Evolutionary conservation across 2,113 vertebrate species (phyloP), one percentile per base, ranked within the genome.

Genomic region (Oncorhynchus kisutch): DNA sequence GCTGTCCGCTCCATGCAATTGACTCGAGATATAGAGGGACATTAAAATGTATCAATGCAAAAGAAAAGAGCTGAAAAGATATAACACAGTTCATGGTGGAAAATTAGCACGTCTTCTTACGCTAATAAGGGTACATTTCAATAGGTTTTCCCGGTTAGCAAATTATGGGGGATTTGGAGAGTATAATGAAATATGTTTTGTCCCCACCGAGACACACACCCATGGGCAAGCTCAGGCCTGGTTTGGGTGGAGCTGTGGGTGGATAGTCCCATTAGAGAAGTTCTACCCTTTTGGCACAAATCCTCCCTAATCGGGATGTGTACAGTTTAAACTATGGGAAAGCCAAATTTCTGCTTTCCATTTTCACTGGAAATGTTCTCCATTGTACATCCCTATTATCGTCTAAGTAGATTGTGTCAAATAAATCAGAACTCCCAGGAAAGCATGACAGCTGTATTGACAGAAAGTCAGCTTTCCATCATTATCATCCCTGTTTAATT

Each of bases 251-350:
- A 72, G 81, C 39, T 68, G 75, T 68, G 22, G 75, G 76, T 64
- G 73, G 85, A 68, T 11, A 39, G 77, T 34, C 65, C 79, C 48
- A 70, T 78, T 69, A 57, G 39, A 72, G 39, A 45, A 45, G 39
- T 45, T 9, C 39, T 78, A 72, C 64, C 85, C 81, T 60, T 81
- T 67, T 80, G 76, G 78, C 24, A 78, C 45, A 67, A 73, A 78
- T 71, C 70, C 75, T 72, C 73, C 22, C 14, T 65, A 24, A 48
- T 59, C 64, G 80, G 85, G 87, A 84, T 83, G 81, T 87, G 88
- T 82, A 1, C 68, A 31, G 11, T 24, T 49, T 39, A 78, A 45
- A 45, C 39, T 39, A 39, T 39, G 39, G 39, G 39, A 45, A 79
- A 83, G 54, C 77, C 71, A 85, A 77, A 75, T 80, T 65, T 13